These are phyloP conservation scores for Harpagifer antarcticus DNA, from an alignment of 2,797 vertebrate genomes.

Conservation along the genomic window DNA sequence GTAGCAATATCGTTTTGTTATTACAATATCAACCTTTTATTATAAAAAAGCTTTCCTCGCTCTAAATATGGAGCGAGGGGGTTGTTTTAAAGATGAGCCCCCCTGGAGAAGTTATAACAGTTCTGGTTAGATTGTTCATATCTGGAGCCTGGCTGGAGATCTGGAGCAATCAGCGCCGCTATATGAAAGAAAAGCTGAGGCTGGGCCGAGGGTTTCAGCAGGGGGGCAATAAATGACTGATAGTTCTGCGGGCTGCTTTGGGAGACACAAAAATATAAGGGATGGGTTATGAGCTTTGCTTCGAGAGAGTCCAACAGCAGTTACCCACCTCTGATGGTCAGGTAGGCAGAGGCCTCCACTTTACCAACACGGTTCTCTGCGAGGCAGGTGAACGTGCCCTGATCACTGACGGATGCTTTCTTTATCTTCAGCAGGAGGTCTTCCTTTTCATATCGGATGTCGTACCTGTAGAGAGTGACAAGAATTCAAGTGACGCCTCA, in stretches of 20 bases:
- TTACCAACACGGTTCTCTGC: conserved; percentile 97
- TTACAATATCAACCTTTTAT: conserved; percentile 23
- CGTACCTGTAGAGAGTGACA: conserved; percentile 85
- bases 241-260: conserved; percentile 67
- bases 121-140: conserved; percentile 74
- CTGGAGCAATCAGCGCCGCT: conserved; percentile 61
- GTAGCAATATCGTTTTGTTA: conserved; percentile 16
- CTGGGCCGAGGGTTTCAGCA: conserved; percentile 61
- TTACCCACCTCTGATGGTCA: conserved; percentile 95
- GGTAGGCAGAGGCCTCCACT: conserved; percentile 91
- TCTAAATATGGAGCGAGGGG: conserved; percentile 54
- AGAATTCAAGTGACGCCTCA: conserved; percentile 7
- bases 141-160: conserved; percentile 70
- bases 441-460: conserved; percentile 91
- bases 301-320: conserved; percentile 37
- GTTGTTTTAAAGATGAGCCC: conserved; percentile 49
- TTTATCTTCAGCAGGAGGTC: conserved; percentile 94
- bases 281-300: conserved; percentile 62
- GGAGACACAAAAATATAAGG: conserved; percentile 50
- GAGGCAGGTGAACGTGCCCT: conserved; percentile 92
- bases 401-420: conserved; percentile 90
- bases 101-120: conserved; percentile 64
- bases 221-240: conserved; percentile 75
- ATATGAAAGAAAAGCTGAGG: conserved; percentile 76
- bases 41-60: conserved; percentile 24